Evolutionary conservation across 2,797 vertebrate genomes (phyloP).

Genomic region (Monodelphis domestica): DNA sequence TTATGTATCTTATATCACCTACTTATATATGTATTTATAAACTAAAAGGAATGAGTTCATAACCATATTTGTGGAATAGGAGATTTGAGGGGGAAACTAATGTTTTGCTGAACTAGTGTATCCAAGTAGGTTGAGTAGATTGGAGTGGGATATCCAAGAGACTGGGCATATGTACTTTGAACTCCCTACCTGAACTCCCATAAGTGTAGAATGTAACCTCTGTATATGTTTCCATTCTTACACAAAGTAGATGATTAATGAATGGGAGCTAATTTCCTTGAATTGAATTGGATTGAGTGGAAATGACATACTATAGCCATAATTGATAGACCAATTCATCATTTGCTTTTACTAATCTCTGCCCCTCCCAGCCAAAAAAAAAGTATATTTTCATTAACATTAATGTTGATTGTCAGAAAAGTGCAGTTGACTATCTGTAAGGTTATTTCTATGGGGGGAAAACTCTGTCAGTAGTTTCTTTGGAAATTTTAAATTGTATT

Average conservation of each 20-base stretch:
- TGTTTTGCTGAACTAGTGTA: neutral
- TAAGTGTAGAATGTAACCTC: neutral
- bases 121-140: neutral
- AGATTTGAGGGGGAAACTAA: neutral
- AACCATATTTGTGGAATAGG: neutral
- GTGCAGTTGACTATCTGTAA: neutral
- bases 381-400: neutral
- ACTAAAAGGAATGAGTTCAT: neutral
- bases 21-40: neutral
- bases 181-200: neutral
- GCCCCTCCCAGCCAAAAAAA: no score
- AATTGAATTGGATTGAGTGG: neutral
- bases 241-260: neutral
- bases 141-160: neutral
- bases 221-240: neutral
- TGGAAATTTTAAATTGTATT: neutral
- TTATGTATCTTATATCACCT: neutral
- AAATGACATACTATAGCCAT: neutral
- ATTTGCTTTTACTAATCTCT: neutral
- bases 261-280: neutral
- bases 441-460: neutral
- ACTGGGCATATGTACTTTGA: neutral
- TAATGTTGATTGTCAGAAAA: neutral
- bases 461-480: neutral
- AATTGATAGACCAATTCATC: neutral